Percentiles rank a stretch among this genome's conserved stretches.
Conservation (phyloP, 2,888 invertebrate genomes). For the Myopa tessellatipennis region DNA sequence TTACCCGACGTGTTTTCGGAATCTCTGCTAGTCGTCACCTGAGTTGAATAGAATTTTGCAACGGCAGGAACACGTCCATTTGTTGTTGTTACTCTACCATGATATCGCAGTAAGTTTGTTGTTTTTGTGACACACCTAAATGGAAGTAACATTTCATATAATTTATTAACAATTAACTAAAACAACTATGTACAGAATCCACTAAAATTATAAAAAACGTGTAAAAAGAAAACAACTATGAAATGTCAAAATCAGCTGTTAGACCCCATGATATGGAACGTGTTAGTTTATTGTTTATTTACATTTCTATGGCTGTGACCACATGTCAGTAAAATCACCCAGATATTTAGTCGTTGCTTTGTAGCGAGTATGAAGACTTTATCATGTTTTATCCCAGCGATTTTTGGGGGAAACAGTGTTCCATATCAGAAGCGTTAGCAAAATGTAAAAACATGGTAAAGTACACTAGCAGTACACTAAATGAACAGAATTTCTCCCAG, state of each 20-base stretch:
- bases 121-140: constrained; percentile 43
- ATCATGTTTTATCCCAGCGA: too few species aligned
- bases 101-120: constrained; percentile 34
- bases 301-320: not conserved
- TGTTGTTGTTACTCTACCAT: constrained; percentile 23
- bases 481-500: too few species aligned
- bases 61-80: constrained; percentile 38
- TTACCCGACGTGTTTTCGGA: constrained; percentile 22
- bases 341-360: too few species aligned
- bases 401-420: too few species aligned
- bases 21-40: constrained; percentile 23
- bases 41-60: constrained; percentile 48
- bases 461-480: too few species aligned
- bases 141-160: constrained; percentile 46
- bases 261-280: not conserved
- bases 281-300: not conserved
- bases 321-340: too few species aligned
- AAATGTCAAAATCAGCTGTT: constrained; percentile 32
- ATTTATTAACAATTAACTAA: constrained; percentile 1
- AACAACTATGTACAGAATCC: constrained; percentile 1
- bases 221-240: not conserved
- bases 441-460: too few species aligned
- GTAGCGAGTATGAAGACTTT: too few species aligned
- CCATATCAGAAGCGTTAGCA: too few species aligned
- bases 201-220: not conserved